phyloP scores from a whole-genome alignment of 2,797 vertebrate genomes.

The Chaetophractus vellerosus region DNA sequence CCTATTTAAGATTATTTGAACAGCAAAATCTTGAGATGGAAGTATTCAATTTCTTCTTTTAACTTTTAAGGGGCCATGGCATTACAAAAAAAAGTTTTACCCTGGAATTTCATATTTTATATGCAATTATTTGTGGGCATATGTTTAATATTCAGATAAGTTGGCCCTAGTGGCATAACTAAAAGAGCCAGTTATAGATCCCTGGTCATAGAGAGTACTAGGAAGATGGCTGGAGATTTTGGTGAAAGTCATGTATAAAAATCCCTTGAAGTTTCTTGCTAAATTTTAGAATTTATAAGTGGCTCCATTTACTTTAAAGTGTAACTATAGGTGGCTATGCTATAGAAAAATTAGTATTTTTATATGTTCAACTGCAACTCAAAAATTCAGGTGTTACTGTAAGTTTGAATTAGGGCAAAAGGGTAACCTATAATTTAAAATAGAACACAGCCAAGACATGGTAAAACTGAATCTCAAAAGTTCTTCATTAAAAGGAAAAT shows the following conservation, averaged over 20 bases:
- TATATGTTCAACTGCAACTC: conserved; percentile 21
- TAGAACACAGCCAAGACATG: conserved; percentile 51
- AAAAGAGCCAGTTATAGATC: background rate
- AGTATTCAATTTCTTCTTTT: background rate
- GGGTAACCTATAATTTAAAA: conserved; percentile 76
- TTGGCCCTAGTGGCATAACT: background rate
- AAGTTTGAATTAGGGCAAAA: conserved; percentile 76
- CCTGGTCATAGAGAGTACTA: background rate
- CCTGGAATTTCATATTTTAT: conserved; percentile 55
- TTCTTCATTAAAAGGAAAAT: conserved; percentile 67
- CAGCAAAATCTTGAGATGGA: conserved; percentile 54
- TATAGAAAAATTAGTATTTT: conserved; percentile 47
- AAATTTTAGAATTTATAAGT: conserved; percentile 49
- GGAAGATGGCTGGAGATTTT: background rate
- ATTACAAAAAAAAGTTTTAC: background rate
- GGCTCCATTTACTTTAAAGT: conserved; percentile 32
- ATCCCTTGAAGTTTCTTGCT: background rate
- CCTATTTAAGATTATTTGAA: conserved; percentile 47
- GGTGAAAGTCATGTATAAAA: conserved; percentile 21
- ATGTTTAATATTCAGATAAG: conserved; percentile 2
- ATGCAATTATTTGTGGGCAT: conserved; percentile 23
- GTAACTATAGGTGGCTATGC: background rate
- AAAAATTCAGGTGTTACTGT: conserved; percentile 50
- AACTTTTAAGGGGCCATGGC: background rate
- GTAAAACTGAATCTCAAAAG: conserved; percentile 63